Conservation (phyloP, 2,888 invertebrate genomes). For the Xiphydria camelus region DNA sequence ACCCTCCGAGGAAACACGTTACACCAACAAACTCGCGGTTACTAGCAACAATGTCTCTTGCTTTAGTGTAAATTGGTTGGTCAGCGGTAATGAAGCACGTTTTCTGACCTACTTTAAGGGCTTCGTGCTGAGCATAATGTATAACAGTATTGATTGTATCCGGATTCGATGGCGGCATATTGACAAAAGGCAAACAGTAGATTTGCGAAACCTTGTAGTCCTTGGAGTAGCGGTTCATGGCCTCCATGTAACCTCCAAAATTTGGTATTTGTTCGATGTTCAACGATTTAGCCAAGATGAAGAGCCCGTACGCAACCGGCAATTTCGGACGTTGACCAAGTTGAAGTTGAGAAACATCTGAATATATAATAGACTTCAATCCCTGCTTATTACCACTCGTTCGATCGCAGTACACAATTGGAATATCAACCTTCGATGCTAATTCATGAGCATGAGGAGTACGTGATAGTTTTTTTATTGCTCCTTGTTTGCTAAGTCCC, state of each 20-base stretch:
- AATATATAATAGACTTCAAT: too few relatives aligned
- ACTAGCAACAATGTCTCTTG: slow-evolving; percentile 17
- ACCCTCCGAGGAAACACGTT: slow-evolving; percentile 23
- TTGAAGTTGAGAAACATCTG: too few relatives aligned
- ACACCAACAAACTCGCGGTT: neutral
- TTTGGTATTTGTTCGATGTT: too few relatives aligned
- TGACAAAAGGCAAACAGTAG: slow-evolving; percentile 7
- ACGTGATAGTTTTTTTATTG: neutral
- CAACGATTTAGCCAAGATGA: too few relatives aligned
- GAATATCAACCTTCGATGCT: neutral
- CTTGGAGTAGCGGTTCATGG: too few relatives aligned
- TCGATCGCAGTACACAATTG: neutral
- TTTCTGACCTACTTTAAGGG: slow-evolving; percentile 11
- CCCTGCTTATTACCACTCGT: neutral
- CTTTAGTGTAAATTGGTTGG: slow-evolving; percentile 27
- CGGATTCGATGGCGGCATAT: slow-evolving; percentile 7
- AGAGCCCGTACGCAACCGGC: too few relatives aligned
- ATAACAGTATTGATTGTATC: slow-evolving; percentile 16
- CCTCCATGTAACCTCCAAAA: too few relatives aligned
- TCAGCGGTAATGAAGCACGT: slow-evolving; percentile 26
- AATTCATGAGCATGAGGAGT: neutral
- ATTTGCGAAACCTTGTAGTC: neutral
- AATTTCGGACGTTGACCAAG: too few relatives aligned
- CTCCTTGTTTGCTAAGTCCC: slow-evolving; percentile 1
- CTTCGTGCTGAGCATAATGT: slow-evolving; percentile 8